Conservation (phyloP, 37 sponge, comb jelly and placozoan species). For the Cladorhizidae sp. region DNA sequence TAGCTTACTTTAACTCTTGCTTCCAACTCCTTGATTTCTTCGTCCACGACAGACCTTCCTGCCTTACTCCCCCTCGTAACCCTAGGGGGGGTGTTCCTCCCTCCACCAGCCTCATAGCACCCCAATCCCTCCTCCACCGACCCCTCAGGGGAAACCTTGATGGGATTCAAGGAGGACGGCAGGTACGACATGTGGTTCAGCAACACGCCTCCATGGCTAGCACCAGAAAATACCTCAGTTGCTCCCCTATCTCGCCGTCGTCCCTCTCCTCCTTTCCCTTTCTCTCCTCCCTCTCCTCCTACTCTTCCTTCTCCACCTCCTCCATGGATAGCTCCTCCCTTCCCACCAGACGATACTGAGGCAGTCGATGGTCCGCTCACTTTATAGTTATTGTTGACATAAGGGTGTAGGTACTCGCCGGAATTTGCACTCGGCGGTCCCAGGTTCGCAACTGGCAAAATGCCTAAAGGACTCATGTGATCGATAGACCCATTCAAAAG, state of each 20-base stretch:
- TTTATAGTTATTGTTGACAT: too few relatives aligned
- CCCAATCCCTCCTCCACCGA: background rate
- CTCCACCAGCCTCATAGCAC: background rate
- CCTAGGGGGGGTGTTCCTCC: too few relatives aligned
- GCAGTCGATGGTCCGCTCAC: too few relatives aligned
- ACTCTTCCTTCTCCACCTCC: too few relatives aligned
- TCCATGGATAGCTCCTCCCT: background rate
- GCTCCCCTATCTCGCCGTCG: background rate
- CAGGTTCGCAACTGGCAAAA: too few relatives aligned
- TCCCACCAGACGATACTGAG: background rate
- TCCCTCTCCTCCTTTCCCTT: too few relatives aligned
- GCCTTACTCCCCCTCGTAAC: too few relatives aligned
- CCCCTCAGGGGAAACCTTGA: background rate
- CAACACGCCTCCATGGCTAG: conserved; percentile 3
- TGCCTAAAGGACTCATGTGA: too few relatives aligned
- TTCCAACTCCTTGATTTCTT: conserved; percentile 7
- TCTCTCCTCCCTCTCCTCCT: too few relatives aligned
- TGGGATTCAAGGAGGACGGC: background rate
- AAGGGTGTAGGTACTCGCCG: too few relatives aligned
- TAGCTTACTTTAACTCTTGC: conserved; percentile 1
- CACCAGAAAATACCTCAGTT: background rate
- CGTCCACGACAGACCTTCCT: background rate
- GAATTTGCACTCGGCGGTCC: too few relatives aligned
- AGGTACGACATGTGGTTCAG: background rate
- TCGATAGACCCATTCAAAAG: too few relatives aligned